These are phyloP conservation scores for Calypte anna DNA, from an alignment of 2,113 vertebrate genomes.

Conservation along the genomic window DNA sequence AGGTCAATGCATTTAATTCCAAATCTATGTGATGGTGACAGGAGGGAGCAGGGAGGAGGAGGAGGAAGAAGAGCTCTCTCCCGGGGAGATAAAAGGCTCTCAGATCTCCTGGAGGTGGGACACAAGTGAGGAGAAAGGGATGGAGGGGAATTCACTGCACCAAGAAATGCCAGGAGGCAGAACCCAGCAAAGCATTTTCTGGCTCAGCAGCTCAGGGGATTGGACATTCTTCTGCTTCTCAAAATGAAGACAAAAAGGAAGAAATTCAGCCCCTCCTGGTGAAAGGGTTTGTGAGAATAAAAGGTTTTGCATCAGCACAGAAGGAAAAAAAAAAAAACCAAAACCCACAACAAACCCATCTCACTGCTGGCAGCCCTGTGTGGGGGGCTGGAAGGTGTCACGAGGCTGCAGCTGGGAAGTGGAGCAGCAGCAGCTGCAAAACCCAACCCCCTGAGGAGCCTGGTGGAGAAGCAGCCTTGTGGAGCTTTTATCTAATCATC, in stretches of 20 bases:
- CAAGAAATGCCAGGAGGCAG: background rate
- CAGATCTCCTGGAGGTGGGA: background rate
- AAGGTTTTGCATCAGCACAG: background rate
- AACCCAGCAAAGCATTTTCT: background rate
- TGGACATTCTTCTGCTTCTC: background rate
- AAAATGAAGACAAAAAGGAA: background rate
- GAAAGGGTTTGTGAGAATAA: background rate
- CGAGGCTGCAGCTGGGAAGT: fast-evolving
- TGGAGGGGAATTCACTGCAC: background rate
- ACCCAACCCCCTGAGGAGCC: background rate
- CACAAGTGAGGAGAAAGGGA: background rate
- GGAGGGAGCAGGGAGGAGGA: background rate
- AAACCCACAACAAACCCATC: too few species aligned
- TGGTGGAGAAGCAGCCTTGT: background rate
- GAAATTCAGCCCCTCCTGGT: background rate
- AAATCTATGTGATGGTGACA: constrained; percentile 12
- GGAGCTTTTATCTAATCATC: background rate
- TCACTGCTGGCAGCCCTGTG: too few species aligned
- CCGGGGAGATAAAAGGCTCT: background rate
- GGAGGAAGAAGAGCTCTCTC: background rate
- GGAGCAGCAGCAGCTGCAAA: background rate
- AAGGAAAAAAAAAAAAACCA: background rate
- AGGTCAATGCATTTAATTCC: constrained; percentile 31
- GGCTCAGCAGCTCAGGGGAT: background rate
- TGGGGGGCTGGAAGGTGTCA: background rate